Evolutionary conservation across 2,888 invertebrate genomes (phyloP), one percentile per base, ranked within the genome.

Genomic region (Hedychridium roseum): DNA sequence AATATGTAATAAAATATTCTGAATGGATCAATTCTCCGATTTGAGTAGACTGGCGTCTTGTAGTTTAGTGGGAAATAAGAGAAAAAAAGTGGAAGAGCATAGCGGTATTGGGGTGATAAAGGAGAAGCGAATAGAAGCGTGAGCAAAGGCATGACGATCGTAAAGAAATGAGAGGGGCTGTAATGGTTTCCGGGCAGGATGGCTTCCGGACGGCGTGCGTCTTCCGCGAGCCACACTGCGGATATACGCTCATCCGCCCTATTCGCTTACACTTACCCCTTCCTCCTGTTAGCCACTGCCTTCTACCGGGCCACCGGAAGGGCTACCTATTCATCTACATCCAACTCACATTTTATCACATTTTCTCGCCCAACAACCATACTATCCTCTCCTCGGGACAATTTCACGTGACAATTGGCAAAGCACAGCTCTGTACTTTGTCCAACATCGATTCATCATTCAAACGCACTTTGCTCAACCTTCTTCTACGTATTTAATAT

Each of bases 121-220:
- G n/a, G n/a, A n/a, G n/a, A n/a, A n/a, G n/a, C n/a, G n/a, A n/a
- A n/a, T 52, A 60, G 64, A 55, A 68, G 70, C 73, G 71, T 76
- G 75, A 76, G 73, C 76, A 77, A 76, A 70, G 68, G 71, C 68
- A 66, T 68, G 66, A 68, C 63, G 75, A 76, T 78, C 74, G 76
- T 75, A 75, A 78, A 77, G 78, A 78, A 78, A 78, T 78, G 78
- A 78, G 74, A 73, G 75, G 73, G 74, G 69, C 68, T 66, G 64
- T 74, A 75, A 76, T 76, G 70, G 70, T 68, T 77, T 78, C 76
- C 78, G 76, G 76, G 71, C 71, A 68, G 64, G 70, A 67, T 71
- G 68, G 58, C 70, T 78, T 78, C 78, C 78, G 76, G 69, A 72
- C 66, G 58, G 66, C 68, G 73, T 78, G 71, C 73, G 72, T 78